These are phyloP conservation scores for Carapus acus DNA, from an alignment of 2,797 vertebrate species.

Conservation along the genomic window DNA sequence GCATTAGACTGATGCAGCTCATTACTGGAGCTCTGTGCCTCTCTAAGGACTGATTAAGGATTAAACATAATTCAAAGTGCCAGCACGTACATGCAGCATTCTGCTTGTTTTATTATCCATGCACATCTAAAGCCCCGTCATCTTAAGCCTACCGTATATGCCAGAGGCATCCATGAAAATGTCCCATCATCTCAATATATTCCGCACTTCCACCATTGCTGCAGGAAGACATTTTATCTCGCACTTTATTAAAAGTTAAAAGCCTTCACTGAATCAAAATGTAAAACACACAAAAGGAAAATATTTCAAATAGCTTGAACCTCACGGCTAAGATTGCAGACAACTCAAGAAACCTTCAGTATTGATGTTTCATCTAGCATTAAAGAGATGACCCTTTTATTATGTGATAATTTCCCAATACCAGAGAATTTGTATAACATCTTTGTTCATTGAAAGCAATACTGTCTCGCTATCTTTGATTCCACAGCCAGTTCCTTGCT, in stretches of 20 bases:
- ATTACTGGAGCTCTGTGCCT: conserved; percentile 59
- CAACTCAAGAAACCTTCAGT: conserved; percentile 8
- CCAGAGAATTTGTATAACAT: conserved; percentile 12
- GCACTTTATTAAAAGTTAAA: conserved; percentile 36
- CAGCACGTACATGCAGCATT: conserved; percentile 49
- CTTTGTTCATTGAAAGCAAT: neutral
- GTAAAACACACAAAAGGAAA: conserved; percentile 9
- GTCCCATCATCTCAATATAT: conserved; percentile 9
- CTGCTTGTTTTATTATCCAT: conserved; percentile 55
- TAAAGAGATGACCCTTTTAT: too few relatives aligned
- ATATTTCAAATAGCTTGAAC: conserved; percentile 22
- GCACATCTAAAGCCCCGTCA: conserved; percentile 29
- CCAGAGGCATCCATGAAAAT: conserved; percentile 19
- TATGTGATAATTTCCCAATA: neutral
- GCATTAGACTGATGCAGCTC: conserved; percentile 60
- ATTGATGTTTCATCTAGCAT: conserved; percentile 35
- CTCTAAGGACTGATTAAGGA: conserved; percentile 69
- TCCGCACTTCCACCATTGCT: conserved; percentile 14
- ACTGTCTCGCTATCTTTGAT: conserved; percentile 4
- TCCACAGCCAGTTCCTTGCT: neutral
- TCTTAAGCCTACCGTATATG: conserved; percentile 41
- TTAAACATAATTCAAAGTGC: conserved; percentile 61
- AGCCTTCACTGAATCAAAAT: conserved; percentile 14
- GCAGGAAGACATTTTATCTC: conserved; percentile 23
- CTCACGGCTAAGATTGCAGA: conserved; percentile 7